Evolutionary conservation across 92 coral and sea anemone genomes (phyloP).

Genomic region (Zoanthus solanderi): DNA sequence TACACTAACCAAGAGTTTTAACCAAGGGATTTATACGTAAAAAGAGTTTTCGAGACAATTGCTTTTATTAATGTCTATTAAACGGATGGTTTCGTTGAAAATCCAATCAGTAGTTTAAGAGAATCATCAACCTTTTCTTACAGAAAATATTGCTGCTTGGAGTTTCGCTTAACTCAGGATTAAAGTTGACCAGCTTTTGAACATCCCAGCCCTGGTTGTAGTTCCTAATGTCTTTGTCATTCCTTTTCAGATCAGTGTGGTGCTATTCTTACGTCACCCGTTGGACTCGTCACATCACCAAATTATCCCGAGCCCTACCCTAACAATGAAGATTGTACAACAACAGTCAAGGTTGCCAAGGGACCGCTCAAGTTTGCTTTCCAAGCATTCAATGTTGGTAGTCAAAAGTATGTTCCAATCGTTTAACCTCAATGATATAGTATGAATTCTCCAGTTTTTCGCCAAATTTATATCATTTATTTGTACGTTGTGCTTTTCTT

Average conservation of each 20-base stretch:
- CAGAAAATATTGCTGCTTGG: no score
- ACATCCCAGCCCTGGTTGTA: no score
- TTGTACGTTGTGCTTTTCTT: no score
- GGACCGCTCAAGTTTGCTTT: slow-evolving; percentile 92
- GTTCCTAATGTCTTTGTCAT: neutral
- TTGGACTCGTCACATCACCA: slow-evolving; percentile 96
- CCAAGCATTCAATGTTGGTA: slow-evolving; percentile 98
- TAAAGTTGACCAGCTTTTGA: no score
- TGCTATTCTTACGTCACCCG: slow-evolving; percentile 88
- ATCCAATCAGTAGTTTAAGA: no score
- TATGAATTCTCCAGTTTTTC: neutral
- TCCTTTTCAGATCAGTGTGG: slow-evolving; percentile 88
- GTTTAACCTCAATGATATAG: neutral
- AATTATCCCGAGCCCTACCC: slow-evolving; percentile 99
- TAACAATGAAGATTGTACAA: slow-evolving; percentile 92
- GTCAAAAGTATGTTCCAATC: slow-evolving; percentile 54
- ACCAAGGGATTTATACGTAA: no score
- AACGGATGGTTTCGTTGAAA: no score
- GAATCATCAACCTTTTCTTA: no score
- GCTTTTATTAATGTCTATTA: no score
- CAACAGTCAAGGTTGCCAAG: slow-evolving; percentile 88
- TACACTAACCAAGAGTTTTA: no score
- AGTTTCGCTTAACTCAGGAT: no score
- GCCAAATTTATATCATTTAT: neutral
- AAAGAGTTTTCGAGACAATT: no score